Evolutionary conservation across 2,888 invertebrate genomes (phyloP), one percentile per base, ranked within the genome.

Genomic region (Drosophila nigritarsus): DNA sequence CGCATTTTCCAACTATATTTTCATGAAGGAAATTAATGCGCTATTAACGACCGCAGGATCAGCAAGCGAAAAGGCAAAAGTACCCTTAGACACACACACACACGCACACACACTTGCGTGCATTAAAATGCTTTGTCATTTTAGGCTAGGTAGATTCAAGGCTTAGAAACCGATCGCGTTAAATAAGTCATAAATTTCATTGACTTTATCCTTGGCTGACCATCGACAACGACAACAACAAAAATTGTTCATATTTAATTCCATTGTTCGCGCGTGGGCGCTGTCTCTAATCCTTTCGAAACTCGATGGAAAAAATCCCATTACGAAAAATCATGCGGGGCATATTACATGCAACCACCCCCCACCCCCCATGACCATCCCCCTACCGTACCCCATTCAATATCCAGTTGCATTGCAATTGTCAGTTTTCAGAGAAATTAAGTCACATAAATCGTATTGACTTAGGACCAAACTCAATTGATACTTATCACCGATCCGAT

Each of bases 161-260:
- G 45, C 20, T 24, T 45, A 34, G 56, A 45, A 36, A 50, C 45
- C 34, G 54, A 36, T 32, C 45, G 73, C 69, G 83, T 80, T 85
- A 80, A 78, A 60, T 78, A 87, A 89, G 90, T 84, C 91, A 88
- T 91, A 90, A 91, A 90, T 90, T 83, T 86, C 82, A 77, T 74
- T 84, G 90, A 89, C 90, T 83, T 90, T 90, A 90, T 91, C 91
- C 88, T 73, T 69, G 62, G 56, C 60, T 61, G 66, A 61, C 72
- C 71, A 89, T 87, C 88, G 79, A 75, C 48, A 38, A 48, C 6
- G 50, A 63, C n/a, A 38, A 63, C 30, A 40, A 34, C 15, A 24
- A 18, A 27, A 20, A 15, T 80, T 83, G 74, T 80, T 85, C 83
- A 87, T 88, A 90, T 88, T 90, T 87, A 84, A 82, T 63, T 54